Evolutionary conservation across 2,113 vertebrate species (phyloP).

Genomic region (Irena cyanogastra): DNA sequence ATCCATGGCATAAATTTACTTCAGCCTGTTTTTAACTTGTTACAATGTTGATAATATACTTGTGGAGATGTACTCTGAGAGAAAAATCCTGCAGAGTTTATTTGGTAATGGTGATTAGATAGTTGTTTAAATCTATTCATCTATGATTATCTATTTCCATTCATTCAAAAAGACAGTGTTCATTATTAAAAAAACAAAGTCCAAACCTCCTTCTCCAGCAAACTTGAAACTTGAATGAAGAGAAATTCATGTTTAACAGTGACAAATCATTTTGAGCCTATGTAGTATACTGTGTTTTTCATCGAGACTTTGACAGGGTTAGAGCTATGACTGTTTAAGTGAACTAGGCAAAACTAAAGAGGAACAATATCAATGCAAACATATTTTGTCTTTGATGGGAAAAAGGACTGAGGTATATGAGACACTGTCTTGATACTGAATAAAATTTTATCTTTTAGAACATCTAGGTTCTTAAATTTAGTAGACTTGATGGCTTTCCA

Average conservation of each 20-base stretch:
- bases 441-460: background rate
- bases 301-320: background rate
- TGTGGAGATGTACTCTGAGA: background rate
- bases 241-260: background rate
- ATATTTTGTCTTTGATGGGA: background rate
- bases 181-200: background rate
- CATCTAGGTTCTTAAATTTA: rapidly evolving
- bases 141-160: background rate
- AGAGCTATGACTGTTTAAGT: background rate
- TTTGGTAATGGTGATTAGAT: background rate
- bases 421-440: background rate
- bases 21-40: background rate
- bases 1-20: background rate
- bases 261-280: background rate
- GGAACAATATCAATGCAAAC: background rate
- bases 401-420: background rate
- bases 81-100: background rate
- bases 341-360: background rate
- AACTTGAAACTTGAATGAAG: background rate
- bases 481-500: background rate
- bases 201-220: background rate
- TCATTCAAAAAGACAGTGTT: background rate
- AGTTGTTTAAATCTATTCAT: background rate
- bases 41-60: background rate
- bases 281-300: background rate